Evolutionary conservation across 2,888 invertebrate species (phyloP), one percentile per base, ranked within the genome.

Genomic region (Conistra vaccinii): DNA sequence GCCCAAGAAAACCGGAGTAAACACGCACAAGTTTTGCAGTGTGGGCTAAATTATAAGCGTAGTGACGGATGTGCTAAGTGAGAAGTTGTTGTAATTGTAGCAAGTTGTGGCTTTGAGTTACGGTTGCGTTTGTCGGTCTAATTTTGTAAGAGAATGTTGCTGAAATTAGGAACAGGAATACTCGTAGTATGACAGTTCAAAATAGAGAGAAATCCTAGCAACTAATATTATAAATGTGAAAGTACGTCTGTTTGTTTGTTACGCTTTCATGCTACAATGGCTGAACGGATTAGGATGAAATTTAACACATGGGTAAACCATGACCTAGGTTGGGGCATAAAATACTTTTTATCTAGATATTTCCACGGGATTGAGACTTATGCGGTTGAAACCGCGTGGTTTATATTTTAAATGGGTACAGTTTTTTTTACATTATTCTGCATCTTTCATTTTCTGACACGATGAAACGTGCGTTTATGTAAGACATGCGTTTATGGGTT

Each of bases 1-100:
- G 72, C 76, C 78, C 76, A 67, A 84, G 86, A 89, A 90, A 85
- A 88, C 90, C 89, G 87, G 87, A 84, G 81, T 81, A 85, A 90
- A 90, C 90, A 91, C 90, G 90, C 89, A 89, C 87, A 90, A 90
- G 84, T 90, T 90, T 78, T 81, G 39, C 53, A 60, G 68, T 86
- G 42, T 82, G 84, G 88, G 77, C 26, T 70, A 86, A 90, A 82
- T 83, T 81, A 85, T 80, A 87, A 83, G 82, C 79, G 77, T 35
- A 29, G 29, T 62, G 72, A 79, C 70, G 58, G 61, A 72, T 72
- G 63, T 61, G 45, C 39, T 81, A 26, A 65, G 61, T 70, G 53
- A n/a, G 58, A 78, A 76, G 70, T 83, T 76, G 67, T 75, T 68
- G 23, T 71, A 75, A 60, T 51, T 53, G 62, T 68, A 45, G 12